These are phyloP conservation scores for Bovichtus diacanthus DNA, from an alignment of 2,797 vertebrate genomes.

Conservation along the genomic window DNA sequence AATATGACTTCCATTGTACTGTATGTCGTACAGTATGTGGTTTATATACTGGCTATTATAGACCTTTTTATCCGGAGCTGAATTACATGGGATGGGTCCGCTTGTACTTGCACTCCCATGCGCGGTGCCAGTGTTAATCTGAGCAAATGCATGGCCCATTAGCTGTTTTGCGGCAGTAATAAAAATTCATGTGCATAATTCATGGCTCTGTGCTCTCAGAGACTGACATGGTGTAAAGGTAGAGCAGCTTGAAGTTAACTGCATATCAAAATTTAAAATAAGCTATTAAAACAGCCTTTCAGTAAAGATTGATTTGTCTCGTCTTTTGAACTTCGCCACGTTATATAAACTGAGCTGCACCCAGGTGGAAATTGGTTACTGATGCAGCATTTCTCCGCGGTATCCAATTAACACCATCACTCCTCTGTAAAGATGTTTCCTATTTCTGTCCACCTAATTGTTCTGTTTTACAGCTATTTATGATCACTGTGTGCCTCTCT, in stretches of 20 bases:
- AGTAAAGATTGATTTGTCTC: constrained; percentile 40
- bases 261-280: constrained; percentile 61
- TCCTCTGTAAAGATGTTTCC: constrained; percentile 55
- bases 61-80: constrained; percentile 16
- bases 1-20: constrained; percentile 5
- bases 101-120: too few species aligned
- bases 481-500: constrained; percentile 21
- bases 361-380: constrained; percentile 65
- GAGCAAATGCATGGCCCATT: constrained; percentile 64
- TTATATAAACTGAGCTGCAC: constrained; percentile 37
- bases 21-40: neutral
- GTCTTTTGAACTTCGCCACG: constrained; percentile 29
- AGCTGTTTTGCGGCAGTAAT: constrained; percentile 73
- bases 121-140: constrained; percentile 50
- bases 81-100: constrained; percentile 2
- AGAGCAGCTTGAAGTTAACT: constrained; percentile 62
- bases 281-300: constrained; percentile 47
- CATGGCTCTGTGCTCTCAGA: constrained; percentile 57
- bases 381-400: constrained; percentile 19
- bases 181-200: constrained; percentile 74
- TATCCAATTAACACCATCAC: constrained; percentile 66
- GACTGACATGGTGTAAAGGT: constrained; percentile 61
- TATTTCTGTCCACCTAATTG: constrained; percentile 59
- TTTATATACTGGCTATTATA: neutral
- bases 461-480: constrained; percentile 56